A percentile compares a stretch with the other conserved stretches of the same genome.
Conservation (phyloP, 2,888 invertebrate species). For the Cryptus viduatorius region DNA sequence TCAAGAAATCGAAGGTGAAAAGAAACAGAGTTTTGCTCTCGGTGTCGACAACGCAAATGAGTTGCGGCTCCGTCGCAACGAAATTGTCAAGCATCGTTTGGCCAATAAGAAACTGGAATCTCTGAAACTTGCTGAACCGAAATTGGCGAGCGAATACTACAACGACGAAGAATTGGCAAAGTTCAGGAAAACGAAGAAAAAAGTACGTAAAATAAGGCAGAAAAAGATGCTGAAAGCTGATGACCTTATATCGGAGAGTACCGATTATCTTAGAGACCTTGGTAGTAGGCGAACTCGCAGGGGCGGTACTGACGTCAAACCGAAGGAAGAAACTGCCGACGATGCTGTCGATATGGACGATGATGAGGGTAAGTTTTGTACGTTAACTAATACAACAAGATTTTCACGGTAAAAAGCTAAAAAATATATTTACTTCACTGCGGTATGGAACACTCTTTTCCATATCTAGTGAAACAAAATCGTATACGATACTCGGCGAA, state of each 20-base stretch:
- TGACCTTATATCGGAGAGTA: slow-evolving; percentile 87
- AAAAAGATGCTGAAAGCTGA: slow-evolving; percentile 90
- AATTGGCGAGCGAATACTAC: slow-evolving; percentile 94
- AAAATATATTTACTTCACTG: neutral
- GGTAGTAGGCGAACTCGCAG: slow-evolving; percentile 85
- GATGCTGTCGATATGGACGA: slow-evolving; percentile 88
- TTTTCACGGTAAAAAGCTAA: neutral
- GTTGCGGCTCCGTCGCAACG: slow-evolving; percentile 86
- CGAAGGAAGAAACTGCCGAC: slow-evolving; percentile 86
- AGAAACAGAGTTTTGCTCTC: slow-evolving; percentile 90
- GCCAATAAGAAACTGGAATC: slow-evolving; percentile 91
- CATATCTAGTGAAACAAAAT: too few relatives aligned
- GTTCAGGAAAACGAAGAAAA: slow-evolving; percentile 96
- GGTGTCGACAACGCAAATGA: slow-evolving; percentile 89
- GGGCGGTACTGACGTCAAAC: slow-evolving; percentile 82
- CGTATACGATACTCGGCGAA: too few relatives aligned
- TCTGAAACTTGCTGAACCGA: slow-evolving; percentile 89
- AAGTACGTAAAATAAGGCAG: slow-evolving; percentile 89
- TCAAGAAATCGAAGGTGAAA: slow-evolving; percentile 94
- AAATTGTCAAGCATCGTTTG: slow-evolving; percentile 86
- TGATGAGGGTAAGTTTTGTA: slow-evolving; percentile 85
- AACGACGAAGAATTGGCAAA: slow-evolving; percentile 92
- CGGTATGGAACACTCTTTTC: too few relatives aligned
- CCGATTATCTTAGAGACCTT: slow-evolving; percentile 82
- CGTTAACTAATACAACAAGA: neutral